Percentiles rank a stretch among this genome's conserved stretches.
These are phyloP conservation scores for Latheticus oryzae DNA, from an alignment of 2,888 invertebrate genomes.

Conservation along the genomic window DNA sequence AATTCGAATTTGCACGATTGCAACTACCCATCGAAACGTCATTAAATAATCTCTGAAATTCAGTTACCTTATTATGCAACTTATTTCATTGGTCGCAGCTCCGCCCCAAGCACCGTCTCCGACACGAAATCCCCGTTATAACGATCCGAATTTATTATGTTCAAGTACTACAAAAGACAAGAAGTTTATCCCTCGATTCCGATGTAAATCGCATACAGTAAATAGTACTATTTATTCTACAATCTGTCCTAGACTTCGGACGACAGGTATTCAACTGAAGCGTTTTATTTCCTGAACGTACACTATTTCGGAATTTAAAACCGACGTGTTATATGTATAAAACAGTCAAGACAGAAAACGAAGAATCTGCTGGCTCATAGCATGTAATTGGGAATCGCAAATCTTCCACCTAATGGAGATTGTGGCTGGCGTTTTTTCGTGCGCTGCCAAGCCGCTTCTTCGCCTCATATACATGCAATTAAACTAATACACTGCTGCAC, in stretches of 20 bases:
- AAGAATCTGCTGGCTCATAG: constrained; percentile 52
- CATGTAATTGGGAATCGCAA: constrained; percentile 53
- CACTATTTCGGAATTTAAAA: constrained; percentile 43
- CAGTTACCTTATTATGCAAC: too few species aligned
- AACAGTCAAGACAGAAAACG: constrained; percentile 31
- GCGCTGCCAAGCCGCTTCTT: not conserved
- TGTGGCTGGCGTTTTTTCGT: constrained; percentile 31
- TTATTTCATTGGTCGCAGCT: too few species aligned
- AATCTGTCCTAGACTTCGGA: constrained; percentile 33
- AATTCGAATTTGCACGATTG: too few species aligned
- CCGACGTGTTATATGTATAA: constrained; percentile 35
- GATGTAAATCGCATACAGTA: constrained; percentile 33
- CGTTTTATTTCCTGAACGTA: constrained; percentile 38
- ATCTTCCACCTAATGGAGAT: constrained; percentile 41
- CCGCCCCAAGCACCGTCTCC: too few species aligned
- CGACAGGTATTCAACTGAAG: constrained; percentile 36
- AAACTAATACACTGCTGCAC: constrained; percentile 30
- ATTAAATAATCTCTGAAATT: too few species aligned
- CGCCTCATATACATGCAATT: constrained; percentile 31
- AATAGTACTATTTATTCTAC: constrained; percentile 35
- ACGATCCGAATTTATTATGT: constrained; percentile 28
- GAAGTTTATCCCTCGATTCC: constrained; percentile 34
- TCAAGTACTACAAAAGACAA: constrained; percentile 19
- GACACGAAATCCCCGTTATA: constrained; percentile 19
- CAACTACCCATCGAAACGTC: too few species aligned